phyloP scores from a whole-genome alignment of 2,113 vertebrate species.

The Corythaeola cristata region DNA sequence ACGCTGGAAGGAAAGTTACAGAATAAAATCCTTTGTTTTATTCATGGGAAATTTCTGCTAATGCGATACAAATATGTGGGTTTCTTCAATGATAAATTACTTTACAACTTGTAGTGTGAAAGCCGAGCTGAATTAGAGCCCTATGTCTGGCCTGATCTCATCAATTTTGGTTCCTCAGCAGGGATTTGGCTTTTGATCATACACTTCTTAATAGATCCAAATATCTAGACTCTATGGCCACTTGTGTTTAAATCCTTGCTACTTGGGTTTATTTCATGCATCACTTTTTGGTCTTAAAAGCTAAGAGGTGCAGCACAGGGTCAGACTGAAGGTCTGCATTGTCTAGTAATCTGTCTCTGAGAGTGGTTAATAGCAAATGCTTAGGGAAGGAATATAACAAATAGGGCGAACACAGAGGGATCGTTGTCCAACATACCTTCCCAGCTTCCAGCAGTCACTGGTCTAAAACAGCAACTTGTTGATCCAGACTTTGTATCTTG shows the following conservation, averaged over 20 bases:
- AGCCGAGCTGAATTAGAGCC: conserved; percentile 29
- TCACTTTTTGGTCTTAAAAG: conserved; percentile 39
- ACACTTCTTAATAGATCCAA: conserved; percentile 18
- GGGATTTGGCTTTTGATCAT: conserved; percentile 47
- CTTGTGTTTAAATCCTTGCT: conserved; percentile 55
- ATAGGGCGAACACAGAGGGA: neutral
- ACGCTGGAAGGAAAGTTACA: conserved; percentile 7
- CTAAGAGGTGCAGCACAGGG: neutral
- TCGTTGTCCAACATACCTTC: neutral
- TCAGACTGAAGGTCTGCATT: conserved; percentile 36
- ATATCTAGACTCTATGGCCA: conserved; percentile 27
- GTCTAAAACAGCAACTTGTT: neutral
- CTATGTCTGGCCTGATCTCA: conserved; percentile 28
- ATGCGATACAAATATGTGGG: conserved; percentile 40
- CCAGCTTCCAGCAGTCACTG: neutral
- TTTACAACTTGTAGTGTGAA: conserved; percentile 54
- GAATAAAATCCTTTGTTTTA: conserved; percentile 57
- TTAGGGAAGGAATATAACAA: neutral
- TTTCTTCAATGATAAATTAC: conserved; percentile 52
- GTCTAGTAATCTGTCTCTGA: conserved; percentile 18
- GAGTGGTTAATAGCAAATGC: neutral
- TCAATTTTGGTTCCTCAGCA: conserved; percentile 55
- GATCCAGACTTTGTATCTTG: neutral
- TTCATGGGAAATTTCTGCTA: conserved; percentile 53
- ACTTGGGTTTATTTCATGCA: conserved; percentile 43